Conservation (phyloP, 2,888 invertebrate species). For the Phlogophora meticulosa region DNA sequence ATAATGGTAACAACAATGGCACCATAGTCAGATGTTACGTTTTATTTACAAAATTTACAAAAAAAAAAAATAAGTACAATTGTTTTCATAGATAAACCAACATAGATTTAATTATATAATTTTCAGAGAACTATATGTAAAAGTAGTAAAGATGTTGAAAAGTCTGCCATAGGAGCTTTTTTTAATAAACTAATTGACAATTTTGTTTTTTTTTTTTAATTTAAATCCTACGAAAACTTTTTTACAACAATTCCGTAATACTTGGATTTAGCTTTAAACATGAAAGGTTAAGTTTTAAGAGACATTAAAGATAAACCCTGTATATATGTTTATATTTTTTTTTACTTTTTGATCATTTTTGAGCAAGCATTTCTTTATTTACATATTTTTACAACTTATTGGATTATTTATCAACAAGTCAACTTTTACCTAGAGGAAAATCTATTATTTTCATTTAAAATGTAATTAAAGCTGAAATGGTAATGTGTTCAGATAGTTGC, state of each 20-base stretch:
- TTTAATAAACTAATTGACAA: slow-evolving; percentile 27
- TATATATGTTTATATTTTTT: slow-evolving; percentile 59
- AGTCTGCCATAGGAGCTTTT: slow-evolving; percentile 4
- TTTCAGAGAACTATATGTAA: too few relatives aligned
- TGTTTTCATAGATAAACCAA: slow-evolving; percentile 41
- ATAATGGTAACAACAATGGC: slow-evolving; percentile 89
- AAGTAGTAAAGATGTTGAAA: not conserved
- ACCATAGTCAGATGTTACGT: slow-evolving; percentile 74
- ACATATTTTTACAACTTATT: slow-evolving; percentile 55
- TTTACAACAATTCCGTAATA: slow-evolving; percentile 60
- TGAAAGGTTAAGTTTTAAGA: slow-evolving; percentile 55
- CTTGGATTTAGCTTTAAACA: slow-evolving; percentile 56
- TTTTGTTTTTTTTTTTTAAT: slow-evolving; percentile 7
- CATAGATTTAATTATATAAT: too few relatives aligned
- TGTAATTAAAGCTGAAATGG: slow-evolving; percentile 81
- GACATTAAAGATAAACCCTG: slow-evolving; percentile 74
- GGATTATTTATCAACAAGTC: slow-evolving; percentile 37
- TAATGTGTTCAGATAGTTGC: slow-evolving; percentile 73
- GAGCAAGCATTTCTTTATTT: slow-evolving; percentile 73
- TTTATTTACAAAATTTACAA: slow-evolving; percentile 53
- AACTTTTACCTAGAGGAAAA: slow-evolving; percentile 59
- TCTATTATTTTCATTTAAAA: slow-evolving; percentile 53
- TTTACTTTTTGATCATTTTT: slow-evolving; percentile 71
- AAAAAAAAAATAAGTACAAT: slow-evolving; percentile 40
- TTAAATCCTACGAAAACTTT: slow-evolving; percentile 60